Base-by-base conservation (phyloP, 2,113 vertebrate genomes). In the Cercopithecus mona region DNA sequence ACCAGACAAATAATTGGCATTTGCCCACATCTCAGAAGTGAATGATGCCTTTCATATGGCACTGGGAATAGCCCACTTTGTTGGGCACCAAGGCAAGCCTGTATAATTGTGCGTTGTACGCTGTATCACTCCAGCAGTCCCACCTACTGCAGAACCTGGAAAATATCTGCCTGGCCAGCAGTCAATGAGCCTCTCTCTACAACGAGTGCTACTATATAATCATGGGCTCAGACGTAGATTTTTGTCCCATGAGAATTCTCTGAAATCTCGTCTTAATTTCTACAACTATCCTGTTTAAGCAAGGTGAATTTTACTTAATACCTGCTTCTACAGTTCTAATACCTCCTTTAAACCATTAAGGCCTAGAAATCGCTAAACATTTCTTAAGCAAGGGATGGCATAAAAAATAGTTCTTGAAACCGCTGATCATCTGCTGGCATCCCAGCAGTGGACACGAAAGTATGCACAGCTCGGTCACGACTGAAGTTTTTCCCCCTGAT, bases 201-300 rank as follows among this genome's bases (percentile, higher is more conserved):
- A 55, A 2, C 76, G 18, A 48, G 32, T 80, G 23, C 22, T 40
- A 6, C 40, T 30, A 0, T 20, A 52, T 45, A 72, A 59, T 48
- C 84, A 61, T 50, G 45, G 30, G 32, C 73, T 78, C 18, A 73
- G 43, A 61, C 85, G 52, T 43, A 66, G 68, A 52, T 93, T 83
- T 72, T 57, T 66, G 45, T 79, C 61, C 22, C 57, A 17, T 5
- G 45, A 55, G 32, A 35, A 78, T 84, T 70, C 73, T 82, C 72
- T 96, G 72, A 98, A 97, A 95, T 84, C 59, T 23, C 43, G 55
- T 52, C 52, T 55, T 59, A 84, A n/a, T 94, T 94, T 93, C 66
- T 40, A 86, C 79, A 97, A 82, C 68, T 35, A 64, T 89, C 35
- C 59, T n/a, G 0, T 55, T 85, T 90, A 87, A 94, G 43, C 83